Percentiles rank a stretch among this genome's conserved stretches.
Conservation (phyloP, 2,113 vertebrate species). For the Paracanthobrama guichenoti region DNA sequence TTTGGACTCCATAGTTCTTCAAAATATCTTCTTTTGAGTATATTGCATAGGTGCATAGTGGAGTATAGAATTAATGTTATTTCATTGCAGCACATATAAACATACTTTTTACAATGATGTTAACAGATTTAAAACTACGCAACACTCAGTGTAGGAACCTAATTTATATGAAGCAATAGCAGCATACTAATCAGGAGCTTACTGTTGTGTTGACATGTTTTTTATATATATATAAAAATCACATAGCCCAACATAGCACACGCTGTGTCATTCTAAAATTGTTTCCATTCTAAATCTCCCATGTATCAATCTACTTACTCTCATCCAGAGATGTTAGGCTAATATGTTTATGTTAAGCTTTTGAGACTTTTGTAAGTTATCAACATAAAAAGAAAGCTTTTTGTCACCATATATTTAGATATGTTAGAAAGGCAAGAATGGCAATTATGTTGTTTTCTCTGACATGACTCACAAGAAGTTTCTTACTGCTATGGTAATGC, state of each 20-base stretch:
- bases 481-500: background rate
- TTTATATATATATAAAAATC: too few relatives aligned
- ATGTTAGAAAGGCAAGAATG: background rate
- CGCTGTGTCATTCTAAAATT: background rate
- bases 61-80: background rate
- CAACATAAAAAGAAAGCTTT: background rate
- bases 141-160: background rate
- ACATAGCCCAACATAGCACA: background rate
- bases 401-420: background rate
- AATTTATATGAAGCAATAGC: background rate
- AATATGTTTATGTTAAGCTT: background rate
- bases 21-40: background rate
- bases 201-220: background rate
- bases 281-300: background rate
- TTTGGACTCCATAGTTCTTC: background rate
- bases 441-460: background rate
- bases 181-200: background rate
- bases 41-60: too few relatives aligned
- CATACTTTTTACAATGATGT: background rate
- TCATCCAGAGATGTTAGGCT: background rate
- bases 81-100: conserved; percentile 1
- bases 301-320: background rate
- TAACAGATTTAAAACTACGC: background rate
- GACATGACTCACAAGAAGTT: background rate
- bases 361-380: background rate